Conservation (phyloP, 2,113 vertebrate genomes). For the Holacanthus passer region DNA sequence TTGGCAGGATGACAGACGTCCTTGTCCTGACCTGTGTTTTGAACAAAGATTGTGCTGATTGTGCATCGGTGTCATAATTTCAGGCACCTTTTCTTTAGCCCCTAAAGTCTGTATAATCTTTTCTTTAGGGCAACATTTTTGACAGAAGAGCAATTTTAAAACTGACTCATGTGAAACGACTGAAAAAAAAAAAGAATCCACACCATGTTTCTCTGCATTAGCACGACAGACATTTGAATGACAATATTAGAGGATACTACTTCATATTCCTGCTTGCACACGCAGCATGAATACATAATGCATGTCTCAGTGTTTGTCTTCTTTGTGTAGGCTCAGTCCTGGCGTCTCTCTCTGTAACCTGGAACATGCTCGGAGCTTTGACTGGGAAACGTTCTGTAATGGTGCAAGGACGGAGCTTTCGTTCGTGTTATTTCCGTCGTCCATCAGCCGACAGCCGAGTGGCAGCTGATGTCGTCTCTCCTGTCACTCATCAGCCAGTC, state of each 20-base stretch:
- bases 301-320: constrained; percentile 3
- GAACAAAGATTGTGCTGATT: neutral
- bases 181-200: neutral
- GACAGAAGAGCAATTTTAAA: neutral
- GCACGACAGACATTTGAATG: neutral
- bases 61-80: neutral
- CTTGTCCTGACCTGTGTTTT: constrained; percentile 6
- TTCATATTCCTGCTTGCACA: constrained; percentile 17
- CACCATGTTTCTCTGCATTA: neutral
- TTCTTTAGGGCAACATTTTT: neutral
- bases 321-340: constrained; percentile 8
- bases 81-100: neutral
- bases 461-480: constrained; percentile 61
- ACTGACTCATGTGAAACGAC: neutral
- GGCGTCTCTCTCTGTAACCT: neutral
- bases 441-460: constrained; percentile 43
- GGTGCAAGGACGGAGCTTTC: constrained; percentile 39
- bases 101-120: neutral
- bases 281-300: constrained; percentile 28
- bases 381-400: constrained; percentile 4
- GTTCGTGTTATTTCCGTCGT: neutral
- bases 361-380: constrained; percentile 17
- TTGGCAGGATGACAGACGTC: constrained; percentile 39
- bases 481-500: constrained; percentile 59
- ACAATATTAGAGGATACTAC: neutral